Conservation (phyloP, 2,797 vertebrate genomes). For the Esox masquinongy region DNA sequence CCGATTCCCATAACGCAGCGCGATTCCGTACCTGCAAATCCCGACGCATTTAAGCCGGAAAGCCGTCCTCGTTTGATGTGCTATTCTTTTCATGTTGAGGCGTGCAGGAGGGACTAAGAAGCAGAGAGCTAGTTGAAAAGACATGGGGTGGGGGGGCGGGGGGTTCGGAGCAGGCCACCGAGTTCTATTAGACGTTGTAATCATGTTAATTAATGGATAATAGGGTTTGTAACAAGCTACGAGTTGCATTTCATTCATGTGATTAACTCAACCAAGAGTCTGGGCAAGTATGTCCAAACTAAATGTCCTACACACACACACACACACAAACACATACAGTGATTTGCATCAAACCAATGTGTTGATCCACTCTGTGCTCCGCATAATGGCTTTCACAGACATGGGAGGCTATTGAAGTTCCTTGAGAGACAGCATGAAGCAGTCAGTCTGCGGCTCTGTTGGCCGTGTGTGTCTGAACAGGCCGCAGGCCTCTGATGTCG, state of each 20-base stretch:
- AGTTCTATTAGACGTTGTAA: conserved; percentile 77
- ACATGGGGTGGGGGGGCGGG: conserved; percentile 53
- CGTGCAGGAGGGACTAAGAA: conserved; percentile 65
- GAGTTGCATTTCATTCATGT: conserved; percentile 73
- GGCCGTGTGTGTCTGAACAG: conserved; percentile 21
- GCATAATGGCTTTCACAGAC: conserved; percentile 36
- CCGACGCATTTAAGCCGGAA: conserved; percentile 66
- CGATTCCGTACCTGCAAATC: conserved; percentile 76
- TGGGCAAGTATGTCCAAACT: conserved; percentile 40
- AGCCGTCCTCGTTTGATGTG: conserved; percentile 80
- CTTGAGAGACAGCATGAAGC: conserved; percentile 28
- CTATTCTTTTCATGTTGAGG: conserved; percentile 80
- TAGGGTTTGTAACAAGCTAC: conserved; percentile 77
- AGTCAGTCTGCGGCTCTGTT: conserved; percentile 20
- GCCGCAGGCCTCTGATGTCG: conserved; percentile 30
- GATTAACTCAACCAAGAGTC: conserved; percentile 67
- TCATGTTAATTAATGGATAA: conserved; percentile 85
- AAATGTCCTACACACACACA: conserved; percentile 35
- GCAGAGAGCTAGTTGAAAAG: conserved; percentile 72
- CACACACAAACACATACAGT: neutral
- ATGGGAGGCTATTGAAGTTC: conserved; percentile 19
- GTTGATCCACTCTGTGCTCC: conserved; percentile 19
- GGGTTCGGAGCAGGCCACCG: conserved; percentile 55
- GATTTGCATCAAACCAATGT: conserved; percentile 27
- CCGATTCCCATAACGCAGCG: conserved; percentile 57